phyloP scores from a whole-genome alignment of 2,113 vertebrate species.

The Oncorhynchus tshawytscha region DNA sequence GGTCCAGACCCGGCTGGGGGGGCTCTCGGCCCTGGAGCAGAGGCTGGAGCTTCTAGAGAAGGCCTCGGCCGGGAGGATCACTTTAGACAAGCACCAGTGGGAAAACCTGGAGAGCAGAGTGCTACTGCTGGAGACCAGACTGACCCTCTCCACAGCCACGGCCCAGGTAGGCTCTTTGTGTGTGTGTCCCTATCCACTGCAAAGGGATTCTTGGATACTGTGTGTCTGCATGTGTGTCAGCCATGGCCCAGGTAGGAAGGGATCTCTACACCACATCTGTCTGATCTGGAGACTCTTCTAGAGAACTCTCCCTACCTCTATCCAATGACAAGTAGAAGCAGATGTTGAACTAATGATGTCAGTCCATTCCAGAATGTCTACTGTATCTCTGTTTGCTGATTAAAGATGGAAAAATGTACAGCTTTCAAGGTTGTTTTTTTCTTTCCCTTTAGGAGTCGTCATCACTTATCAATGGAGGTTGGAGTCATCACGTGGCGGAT shows the following conservation, averaged over 20 bases:
- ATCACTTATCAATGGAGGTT: neutral
- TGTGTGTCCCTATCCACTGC: neutral
- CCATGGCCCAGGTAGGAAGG: neutral
- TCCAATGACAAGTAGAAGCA: neutral
- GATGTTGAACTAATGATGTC: conserved; percentile 1
- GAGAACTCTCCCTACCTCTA: neutral
- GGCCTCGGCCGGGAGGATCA: conserved; percentile 62
- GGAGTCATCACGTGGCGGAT: neutral
- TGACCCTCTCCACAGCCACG: conserved; percentile 61
- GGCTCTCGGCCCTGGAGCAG: conserved; percentile 76
- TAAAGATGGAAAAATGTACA: neutral
- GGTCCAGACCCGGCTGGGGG: conserved; percentile 70
- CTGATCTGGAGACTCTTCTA: neutral
- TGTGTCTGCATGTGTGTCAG: neutral
- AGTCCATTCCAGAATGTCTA: neutral
- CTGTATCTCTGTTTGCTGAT: neutral
- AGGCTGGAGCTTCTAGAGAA: conserved; percentile 52
- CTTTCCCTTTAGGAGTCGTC: conserved; percentile 5
- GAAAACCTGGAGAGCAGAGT: conserved; percentile 84
- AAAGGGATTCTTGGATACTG: neutral
- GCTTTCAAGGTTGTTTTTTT: neutral
- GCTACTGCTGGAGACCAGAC: conserved; percentile 85
- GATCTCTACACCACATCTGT: neutral
- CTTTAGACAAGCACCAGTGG: conserved; percentile 78
- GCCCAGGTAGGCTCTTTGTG: conserved; percentile 42